These are phyloP conservation scores for Cassiopea xamachana DNA, from an alignment of 30 jellyfish, hydroid and myxozoan genomes.

Conservation along the genomic window DNA sequence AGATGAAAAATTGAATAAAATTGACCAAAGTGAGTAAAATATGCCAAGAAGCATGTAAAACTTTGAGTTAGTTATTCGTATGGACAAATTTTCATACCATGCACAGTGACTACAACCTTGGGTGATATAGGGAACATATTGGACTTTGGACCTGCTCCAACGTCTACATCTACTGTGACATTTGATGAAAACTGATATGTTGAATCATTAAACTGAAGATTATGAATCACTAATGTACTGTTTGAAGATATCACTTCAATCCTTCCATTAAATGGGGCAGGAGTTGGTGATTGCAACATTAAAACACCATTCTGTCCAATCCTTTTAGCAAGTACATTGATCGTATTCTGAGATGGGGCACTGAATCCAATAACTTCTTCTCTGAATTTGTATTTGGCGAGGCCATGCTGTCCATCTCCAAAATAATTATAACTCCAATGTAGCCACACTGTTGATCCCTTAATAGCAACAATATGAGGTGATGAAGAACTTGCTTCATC, in stretches of 20 bases:
- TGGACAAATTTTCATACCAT: constrained; percentile 13
- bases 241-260: constrained; percentile 13
- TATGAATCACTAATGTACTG: constrained; percentile 31
- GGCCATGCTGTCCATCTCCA: no score
- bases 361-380: no score
- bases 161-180: not conserved
- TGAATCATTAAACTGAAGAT: constrained; percentile 19
- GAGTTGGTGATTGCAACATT: not conserved
- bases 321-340: constrained; percentile 22
- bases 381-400: no score
- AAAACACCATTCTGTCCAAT: not conserved
- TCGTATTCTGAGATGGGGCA: no score
- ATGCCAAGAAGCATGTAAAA: no score
- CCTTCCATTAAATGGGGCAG: constrained; percentile 39
- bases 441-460: no score
- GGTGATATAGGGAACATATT: not conserved
- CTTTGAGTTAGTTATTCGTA: no score
- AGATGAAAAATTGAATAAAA: no score
- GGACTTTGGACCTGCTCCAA: not conserved
- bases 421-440: no score
- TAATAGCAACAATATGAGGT: no score
- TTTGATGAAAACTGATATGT: not conserved
- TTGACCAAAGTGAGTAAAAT: no score
- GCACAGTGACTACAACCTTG: not conserved
- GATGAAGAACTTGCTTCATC: no score